Evolutionary conservation across 2,797 vertebrate genomes (phyloP).

Genomic region (Monodelphis domestica): DNA sequence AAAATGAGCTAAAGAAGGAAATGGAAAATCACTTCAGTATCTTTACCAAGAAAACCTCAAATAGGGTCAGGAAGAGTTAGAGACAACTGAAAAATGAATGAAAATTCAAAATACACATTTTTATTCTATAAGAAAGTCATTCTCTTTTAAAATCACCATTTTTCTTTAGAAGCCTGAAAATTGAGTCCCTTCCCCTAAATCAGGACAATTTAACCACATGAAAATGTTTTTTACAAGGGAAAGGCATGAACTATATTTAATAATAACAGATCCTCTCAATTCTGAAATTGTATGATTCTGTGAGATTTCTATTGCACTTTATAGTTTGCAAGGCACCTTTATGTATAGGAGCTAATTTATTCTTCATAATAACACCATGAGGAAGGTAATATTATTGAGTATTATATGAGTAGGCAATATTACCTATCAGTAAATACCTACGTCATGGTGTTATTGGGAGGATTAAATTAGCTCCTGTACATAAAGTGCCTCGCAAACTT

Average conservation of each 20-base stretch:
- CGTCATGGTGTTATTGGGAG: too few relatives aligned
- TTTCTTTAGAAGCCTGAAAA: neutral
- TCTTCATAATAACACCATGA: neutral
- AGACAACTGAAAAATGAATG: too few relatives aligned
- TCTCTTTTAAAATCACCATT: neutral
- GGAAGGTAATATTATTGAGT: neutral
- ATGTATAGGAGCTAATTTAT: neutral
- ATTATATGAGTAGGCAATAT: too few relatives aligned
- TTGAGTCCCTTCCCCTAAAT: neutral
- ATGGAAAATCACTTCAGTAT: too few relatives aligned
- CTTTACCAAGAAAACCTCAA: too few relatives aligned
- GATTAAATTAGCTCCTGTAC: too few relatives aligned
- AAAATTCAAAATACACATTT: neutral
- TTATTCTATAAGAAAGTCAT: neutral
- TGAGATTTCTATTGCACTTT: neutral
- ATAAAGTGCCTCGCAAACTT: too few relatives aligned
- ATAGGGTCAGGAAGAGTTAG: too few relatives aligned
- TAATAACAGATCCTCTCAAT: neutral
- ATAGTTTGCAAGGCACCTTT: neutral
- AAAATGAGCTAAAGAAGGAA: too few relatives aligned
- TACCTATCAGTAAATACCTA: too few relatives aligned
- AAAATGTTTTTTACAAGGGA: neutral
- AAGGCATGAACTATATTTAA: neutral
- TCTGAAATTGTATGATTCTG: neutral
- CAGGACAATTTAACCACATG: neutral